Percentiles rank a stretch among this genome's conserved stretches.
Evolutionary conservation across 1,140 invertebrate genomes (phyloP).

Genomic region (Heliconius nattereri): DNA sequence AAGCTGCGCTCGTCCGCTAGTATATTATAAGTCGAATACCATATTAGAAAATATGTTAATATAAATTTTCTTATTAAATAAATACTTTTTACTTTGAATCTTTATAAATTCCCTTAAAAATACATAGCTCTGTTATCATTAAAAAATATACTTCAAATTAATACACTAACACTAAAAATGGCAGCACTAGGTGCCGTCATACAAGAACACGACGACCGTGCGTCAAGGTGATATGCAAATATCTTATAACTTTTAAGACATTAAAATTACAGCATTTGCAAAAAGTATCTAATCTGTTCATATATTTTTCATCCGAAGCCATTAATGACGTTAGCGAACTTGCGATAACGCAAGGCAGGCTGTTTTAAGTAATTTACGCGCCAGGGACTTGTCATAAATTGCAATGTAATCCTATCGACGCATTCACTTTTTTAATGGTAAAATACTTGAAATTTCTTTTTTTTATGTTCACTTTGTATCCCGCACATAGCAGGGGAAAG

Average conservation of each 20-base stretch:
- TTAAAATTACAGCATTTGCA: conserved; percentile 8
- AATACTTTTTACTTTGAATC: no score
- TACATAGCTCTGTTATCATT: no score
- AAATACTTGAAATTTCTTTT: neutral
- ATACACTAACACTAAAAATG: neutral
- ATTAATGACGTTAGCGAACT: neutral
- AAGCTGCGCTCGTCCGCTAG: no score
- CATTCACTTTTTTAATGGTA: neutral
- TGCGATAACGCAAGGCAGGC: conserved; percentile 19
- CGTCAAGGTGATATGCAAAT: neutral
- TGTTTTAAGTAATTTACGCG: conserved; percentile 35
- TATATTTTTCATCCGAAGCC: neutral
- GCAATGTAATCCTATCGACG: conserved; percentile 21
- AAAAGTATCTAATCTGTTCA: conserved; percentile 1
- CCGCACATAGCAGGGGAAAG: no score
- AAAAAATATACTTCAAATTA: no score
- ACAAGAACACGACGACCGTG: neutral
- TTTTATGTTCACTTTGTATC: neutral
- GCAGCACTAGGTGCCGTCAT: neutral
- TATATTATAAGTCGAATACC: no score
- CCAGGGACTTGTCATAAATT: conserved; percentile 26
- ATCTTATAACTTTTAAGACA: neutral
- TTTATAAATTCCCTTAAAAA: no score
- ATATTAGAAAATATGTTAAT: no score
- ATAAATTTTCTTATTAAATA: no score